Base-by-base conservation (phyloP, 2,797 vertebrate genomes). In the Sebastes oblongus region DNA sequence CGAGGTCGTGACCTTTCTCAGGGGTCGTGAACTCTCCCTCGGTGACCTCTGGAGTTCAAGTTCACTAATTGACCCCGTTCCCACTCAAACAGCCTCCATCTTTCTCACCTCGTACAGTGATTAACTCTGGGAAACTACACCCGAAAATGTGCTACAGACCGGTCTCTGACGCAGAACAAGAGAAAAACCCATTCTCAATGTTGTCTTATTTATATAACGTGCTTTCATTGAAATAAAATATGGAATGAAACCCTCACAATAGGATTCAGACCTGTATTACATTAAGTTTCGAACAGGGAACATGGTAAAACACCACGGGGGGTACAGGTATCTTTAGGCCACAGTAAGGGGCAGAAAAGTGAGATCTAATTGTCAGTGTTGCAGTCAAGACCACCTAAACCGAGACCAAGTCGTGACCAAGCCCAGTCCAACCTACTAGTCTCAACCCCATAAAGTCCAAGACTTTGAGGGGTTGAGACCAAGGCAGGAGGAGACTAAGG, bases 21-120 rank as follows among this genome's bases (percentile, higher is more conserved):
- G 65, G 82, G 85, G 83, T 80, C 1, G 3, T 32, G 77, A 90
- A 88, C 89, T 86, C 75, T 88, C 75, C 71, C 83, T 77, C 27
- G 0, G 24, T 84, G 90, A 93, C 91, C 91, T 85, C 82, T 24
- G 14, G 86, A 89, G 93, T 92, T 94, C 93, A 94, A 94, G 93
- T 94, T 93, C 93, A 91, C 86, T 89, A 86, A 92, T 86, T 90
- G 84, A 86, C 70, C 84, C 76, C 50, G 80, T 88, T 92, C 86
- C 85, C 82, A 65, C 68, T 93, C 78, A 69, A 77, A 77, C 79
- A 52, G 75, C 80, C 88, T 55, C 81, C 77, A 32, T 67, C 39
- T 50, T 67, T 70, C 72, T 74, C 65, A 32, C 76, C 81, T 66
- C 56, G 5, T 22, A 32, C 80, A 14, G 59, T 30, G 50, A 86